Percentiles rank a stretch among this genome's conserved stretches.
Conservation (phyloP, 2,888 invertebrate genomes). For the Scaptomyza polygonia region DNA sequence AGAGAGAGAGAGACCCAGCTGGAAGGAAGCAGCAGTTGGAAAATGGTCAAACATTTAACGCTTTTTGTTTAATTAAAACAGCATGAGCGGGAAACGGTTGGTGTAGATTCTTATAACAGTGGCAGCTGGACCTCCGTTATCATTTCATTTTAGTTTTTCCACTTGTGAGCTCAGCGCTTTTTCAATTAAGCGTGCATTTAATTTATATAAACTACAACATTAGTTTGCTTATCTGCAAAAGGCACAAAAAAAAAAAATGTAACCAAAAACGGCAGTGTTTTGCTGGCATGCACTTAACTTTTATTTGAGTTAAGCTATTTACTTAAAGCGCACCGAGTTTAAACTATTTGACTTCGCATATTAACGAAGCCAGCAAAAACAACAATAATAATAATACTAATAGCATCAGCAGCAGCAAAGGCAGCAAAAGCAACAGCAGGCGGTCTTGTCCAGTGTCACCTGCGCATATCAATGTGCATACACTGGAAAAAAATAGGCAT, state of each 20-base stretch:
- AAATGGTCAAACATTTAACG: constrained; percentile 77
- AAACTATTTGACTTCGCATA: constrained; percentile 13
- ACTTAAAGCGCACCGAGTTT: constrained; percentile 4
- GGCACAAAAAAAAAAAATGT: neutral
- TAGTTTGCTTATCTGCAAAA: constrained; percentile 42
- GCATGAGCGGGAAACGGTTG: constrained; percentile 42
- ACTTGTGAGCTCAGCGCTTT: constrained; percentile 49
- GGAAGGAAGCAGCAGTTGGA: constrained; percentile 11
- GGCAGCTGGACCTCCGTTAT: constrained; percentile 7
- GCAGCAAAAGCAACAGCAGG: constrained; percentile 1
- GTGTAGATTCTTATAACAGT: constrained; percentile 17
- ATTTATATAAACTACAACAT: constrained; percentile 53
- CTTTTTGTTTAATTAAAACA: constrained; percentile 78
- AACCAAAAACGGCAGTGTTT: constrained; percentile 40
- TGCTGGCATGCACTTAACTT: constrained; percentile 36
- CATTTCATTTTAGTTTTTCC: neutral
- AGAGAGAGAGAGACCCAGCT: constrained; percentile 5
- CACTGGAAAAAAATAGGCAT: neutral
- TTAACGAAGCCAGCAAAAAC: constrained; percentile 9
- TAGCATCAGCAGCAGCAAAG: constrained; percentile 7
- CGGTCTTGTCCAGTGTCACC: constrained; percentile 20
- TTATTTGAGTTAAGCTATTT: constrained; percentile 30
- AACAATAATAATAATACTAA: neutral
- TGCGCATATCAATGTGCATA: constrained; percentile 28
- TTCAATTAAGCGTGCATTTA: constrained; percentile 75